phyloP scores from a whole-genome alignment of 2,888 invertebrate species.

The Xestia c-nigrum region DNA sequence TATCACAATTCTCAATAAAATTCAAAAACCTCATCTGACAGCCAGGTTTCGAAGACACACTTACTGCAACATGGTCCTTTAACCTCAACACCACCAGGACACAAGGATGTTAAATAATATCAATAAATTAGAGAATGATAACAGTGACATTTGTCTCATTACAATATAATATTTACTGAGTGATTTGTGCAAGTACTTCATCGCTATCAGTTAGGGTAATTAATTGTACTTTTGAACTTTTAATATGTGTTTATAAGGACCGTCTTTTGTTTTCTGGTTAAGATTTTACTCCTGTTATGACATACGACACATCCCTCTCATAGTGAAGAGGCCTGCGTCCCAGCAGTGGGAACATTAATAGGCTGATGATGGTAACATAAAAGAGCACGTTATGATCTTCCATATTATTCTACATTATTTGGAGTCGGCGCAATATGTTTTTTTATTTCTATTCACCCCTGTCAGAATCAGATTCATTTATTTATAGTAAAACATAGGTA shows the following conservation, averaged over 20 bases:
- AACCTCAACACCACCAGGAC: background rate
- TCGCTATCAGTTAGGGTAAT: conserved; percentile 42
- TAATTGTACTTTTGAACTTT: conserved; percentile 58
- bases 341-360: no score
- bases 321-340: no score
- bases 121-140: conserved; percentile 37
- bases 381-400: no score
- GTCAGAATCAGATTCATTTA: no score
- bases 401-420: no score
- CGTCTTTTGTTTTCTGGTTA: conserved; percentile 15
- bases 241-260: conserved; percentile 19
- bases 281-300: background rate
- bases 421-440: no score
- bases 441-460: no score
- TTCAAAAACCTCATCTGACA: background rate
- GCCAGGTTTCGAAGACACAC: background rate
- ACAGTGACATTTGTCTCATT: conserved; percentile 22
- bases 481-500: no score
- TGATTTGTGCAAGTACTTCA: conserved; percentile 31
- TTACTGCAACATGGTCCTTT: background rate
- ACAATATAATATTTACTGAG: conserved; percentile 27
- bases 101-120: conserved; percentile 24
- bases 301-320: no score
- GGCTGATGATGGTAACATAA: no score
- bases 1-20: no score